Conservation (phyloP, 2,888 invertebrate genomes). For the Drosophila neotestacea region DNA sequence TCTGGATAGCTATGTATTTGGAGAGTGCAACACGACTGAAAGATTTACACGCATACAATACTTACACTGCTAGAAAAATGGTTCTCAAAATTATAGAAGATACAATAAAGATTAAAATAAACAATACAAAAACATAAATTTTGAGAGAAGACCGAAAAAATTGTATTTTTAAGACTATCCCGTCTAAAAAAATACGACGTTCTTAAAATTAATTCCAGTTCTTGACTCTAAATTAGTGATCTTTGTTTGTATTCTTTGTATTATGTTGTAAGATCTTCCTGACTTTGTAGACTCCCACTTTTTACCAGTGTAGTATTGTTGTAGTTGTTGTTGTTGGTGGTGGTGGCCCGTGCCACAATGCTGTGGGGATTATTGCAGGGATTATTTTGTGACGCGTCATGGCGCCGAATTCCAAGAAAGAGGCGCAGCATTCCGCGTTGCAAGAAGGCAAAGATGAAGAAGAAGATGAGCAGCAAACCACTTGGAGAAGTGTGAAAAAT, state of each 20-base stretch:
- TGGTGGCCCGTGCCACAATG: constrained; percentile 30
- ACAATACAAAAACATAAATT: no score
- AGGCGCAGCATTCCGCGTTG: constrained; percentile 70
- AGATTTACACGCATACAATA: constrained; percentile 61
- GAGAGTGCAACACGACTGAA: constrained; percentile 62
- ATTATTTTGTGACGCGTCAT: constrained; percentile 72
- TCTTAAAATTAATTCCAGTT: no score
- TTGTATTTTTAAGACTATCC: no score
- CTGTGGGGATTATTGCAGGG: constrained; percentile 19
- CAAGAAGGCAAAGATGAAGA: constrained; percentile 8
- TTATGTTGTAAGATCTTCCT: not conserved
- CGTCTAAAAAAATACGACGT: no score
- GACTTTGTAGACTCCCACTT: not conserved
- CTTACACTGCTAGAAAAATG: not conserved
- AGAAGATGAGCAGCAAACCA: constrained; percentile 16
- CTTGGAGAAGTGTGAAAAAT: constrained; percentile 68
- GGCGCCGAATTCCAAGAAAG: constrained; percentile 71
- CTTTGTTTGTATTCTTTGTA: not conserved
- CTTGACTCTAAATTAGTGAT: not conserved
- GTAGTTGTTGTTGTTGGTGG: not conserved
- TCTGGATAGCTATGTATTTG: constrained; percentile 47
- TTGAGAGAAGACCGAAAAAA: no score
- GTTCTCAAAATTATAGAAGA: no score
- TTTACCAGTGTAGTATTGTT: not conserved
- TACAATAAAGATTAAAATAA: no score